Evolutionary conservation across 2,797 vertebrate genomes (phyloP).

Genomic region (Echiichthys vipera): DNA sequence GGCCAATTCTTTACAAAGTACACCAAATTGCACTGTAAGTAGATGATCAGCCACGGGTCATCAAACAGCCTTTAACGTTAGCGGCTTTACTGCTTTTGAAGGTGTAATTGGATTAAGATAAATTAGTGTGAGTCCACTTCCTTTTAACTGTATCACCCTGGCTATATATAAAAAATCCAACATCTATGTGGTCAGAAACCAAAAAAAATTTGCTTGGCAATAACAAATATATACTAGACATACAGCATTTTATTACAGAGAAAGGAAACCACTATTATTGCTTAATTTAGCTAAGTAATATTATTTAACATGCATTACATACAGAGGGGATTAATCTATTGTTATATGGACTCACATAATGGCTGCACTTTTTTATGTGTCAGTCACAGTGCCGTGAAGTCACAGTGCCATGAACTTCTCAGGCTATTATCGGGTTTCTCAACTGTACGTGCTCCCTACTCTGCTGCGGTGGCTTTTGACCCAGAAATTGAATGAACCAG

Average conservation of each 20-base stretch:
- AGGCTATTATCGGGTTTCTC: too few relatives aligned
- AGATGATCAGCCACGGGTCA: constrained; percentile 17
- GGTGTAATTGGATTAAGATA: background rate
- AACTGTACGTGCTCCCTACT: too few relatives aligned
- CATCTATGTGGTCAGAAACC: too few relatives aligned
- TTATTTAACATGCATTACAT: background rate
- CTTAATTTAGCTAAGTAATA: background rate
- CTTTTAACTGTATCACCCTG: background rate
- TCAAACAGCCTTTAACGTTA: constrained; percentile 11
- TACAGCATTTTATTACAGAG: background rate
- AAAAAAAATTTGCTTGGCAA: too few relatives aligned
- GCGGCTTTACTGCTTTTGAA: background rate
- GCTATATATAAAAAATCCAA: background rate
- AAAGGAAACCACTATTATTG: background rate
- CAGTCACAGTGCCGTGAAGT: background rate
- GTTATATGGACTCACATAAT: background rate
- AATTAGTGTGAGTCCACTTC: background rate
- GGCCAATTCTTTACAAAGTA: constrained; percentile 15
- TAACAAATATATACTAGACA: background rate
- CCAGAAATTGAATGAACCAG: too few relatives aligned
- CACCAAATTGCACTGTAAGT: background rate
- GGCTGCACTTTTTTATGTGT: background rate
- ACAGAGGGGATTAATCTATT: background rate
- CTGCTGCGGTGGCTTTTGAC: too few relatives aligned
- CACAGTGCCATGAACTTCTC: too few relatives aligned